Evolutionary conservation across 2,113 vertebrate species (phyloP).

Genomic region (Pardalotus punctatus): DNA sequence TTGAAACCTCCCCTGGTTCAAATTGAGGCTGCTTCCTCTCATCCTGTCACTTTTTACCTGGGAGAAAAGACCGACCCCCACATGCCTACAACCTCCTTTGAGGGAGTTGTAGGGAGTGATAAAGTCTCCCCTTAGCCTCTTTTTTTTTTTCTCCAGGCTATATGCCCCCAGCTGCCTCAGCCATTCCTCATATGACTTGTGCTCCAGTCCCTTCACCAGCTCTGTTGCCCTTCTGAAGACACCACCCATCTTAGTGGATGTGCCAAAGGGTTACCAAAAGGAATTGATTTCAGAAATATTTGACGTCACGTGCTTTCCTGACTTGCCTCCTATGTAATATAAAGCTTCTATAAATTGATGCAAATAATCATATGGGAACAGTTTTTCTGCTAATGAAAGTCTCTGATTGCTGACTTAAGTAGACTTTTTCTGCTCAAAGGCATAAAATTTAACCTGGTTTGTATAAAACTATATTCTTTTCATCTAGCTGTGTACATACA

Average conservation of each 20-base stretch:
- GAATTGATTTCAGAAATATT: neutral
- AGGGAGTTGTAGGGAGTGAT: neutral
- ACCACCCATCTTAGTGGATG: neutral
- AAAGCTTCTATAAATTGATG: neutral
- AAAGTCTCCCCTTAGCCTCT: neutral
- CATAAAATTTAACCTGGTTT: neutral
- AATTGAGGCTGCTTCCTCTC: neutral
- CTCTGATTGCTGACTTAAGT: neutral
- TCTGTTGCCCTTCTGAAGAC: neutral
- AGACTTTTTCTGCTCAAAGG: neutral
- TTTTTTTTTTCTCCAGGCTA: neutral
- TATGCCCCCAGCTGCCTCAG: neutral
- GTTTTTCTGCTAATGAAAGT: neutral
- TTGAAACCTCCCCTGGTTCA: neutral
- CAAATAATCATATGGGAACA: neutral
- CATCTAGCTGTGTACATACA: neutral
- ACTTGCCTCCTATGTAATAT: neutral
- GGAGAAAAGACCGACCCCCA: neutral
- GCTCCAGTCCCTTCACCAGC: neutral
- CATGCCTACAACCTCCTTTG: neutral
- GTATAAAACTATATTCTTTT: neutral
- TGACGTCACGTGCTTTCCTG: neutral
- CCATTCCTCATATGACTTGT: rapidly evolving
- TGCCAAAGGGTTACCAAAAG: neutral
- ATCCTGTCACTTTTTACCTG: too few species aligned